These are phyloP conservation scores for Tipula helvola DNA, from an alignment of 2,888 invertebrate genomes.

Conservation along the genomic window DNA sequence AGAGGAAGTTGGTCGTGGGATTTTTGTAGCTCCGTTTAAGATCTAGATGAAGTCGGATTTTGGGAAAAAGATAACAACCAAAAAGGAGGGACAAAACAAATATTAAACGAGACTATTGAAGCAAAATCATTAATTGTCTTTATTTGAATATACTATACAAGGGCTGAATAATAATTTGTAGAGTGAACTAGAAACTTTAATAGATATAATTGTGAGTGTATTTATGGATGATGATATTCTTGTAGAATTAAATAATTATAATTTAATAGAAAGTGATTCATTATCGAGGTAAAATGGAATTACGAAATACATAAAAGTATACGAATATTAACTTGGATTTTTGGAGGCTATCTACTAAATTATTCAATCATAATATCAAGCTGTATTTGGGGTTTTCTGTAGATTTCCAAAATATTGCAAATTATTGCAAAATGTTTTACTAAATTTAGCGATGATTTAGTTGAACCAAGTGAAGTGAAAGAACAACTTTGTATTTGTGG, in stretches of 20 bases:
- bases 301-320: too few species aligned
- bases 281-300: too few species aligned
- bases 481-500: neutral
- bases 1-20: too few species aligned
- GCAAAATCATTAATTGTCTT: too few species aligned
- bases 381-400: neutral
- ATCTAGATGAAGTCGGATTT: too few species aligned
- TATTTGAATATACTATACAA: too few species aligned
- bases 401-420: neutral
- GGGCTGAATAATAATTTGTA: neutral
- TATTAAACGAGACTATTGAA: too few species aligned
- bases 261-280: neutral
- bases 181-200: neutral
- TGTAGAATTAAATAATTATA: neutral
- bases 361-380: neutral
- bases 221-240: neutral
- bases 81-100: too few species aligned
- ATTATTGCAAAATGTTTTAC: neutral
- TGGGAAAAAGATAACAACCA: too few species aligned
- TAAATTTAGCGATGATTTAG: neutral
- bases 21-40: too few species aligned
- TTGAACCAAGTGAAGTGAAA: neutral
- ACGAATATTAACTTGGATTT: neutral
- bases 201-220: neutral
- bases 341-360: neutral